These are phyloP conservation scores for Vidua chalybeata DNA, from an alignment of 2,113 vertebrate species.

Conservation along the genomic window DNA sequence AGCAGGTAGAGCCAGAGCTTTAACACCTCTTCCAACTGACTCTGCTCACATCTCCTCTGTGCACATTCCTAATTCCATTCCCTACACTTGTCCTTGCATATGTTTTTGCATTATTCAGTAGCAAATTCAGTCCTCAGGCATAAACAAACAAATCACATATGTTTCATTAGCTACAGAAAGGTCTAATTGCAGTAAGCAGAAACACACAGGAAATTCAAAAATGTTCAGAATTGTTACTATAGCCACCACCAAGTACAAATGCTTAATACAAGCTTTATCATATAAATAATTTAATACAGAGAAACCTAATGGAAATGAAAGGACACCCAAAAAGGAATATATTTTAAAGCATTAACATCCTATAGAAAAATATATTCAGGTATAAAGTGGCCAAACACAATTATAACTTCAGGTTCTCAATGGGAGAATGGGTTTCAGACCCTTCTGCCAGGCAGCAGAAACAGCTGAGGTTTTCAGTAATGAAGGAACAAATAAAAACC, in stretches of 20 bases:
- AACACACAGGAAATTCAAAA: neutral
- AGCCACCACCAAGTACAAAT: neutral
- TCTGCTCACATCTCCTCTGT: neutral
- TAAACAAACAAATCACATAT: conserved; percentile 63
- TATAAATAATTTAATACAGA: neutral
- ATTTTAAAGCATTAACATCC: neutral
- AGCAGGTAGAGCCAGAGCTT: neutral
- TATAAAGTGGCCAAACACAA: neutral
- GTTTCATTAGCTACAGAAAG: conserved; percentile 56
- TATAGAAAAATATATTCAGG: neutral
- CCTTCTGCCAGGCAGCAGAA: neutral
- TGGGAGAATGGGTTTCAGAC: neutral
- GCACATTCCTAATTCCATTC: conserved; percentile 14
- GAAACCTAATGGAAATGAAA: neutral
- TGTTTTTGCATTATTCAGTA: conserved; percentile 58
- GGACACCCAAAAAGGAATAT: neutral
- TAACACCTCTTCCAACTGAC: neutral
- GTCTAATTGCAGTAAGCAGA: conserved; percentile 35
- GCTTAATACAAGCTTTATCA: neutral
- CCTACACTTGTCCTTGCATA: conserved; percentile 24
- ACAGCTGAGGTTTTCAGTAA: neutral
- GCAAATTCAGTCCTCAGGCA: conserved; percentile 53
- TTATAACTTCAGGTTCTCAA: neutral
- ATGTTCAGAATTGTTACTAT: neutral
- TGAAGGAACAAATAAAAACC: neutral